A percentile compares a stretch with the other conserved stretches of the same genome.
Conservation (phyloP, 2,888 invertebrate species). For the Patella pellucida region DNA sequence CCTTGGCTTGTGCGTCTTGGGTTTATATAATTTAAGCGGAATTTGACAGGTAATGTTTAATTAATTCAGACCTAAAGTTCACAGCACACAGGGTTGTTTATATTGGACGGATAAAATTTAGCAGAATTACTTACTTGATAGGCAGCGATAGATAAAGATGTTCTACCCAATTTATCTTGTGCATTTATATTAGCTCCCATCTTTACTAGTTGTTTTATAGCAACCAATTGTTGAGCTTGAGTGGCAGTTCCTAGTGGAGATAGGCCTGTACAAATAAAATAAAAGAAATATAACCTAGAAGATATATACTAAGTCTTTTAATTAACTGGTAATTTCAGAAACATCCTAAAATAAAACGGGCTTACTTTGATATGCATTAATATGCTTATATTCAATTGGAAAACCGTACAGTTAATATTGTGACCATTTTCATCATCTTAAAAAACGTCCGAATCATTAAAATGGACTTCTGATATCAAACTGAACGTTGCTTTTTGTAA, state of each 20-base stretch:
- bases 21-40: too few species aligned
- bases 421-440: too few species aligned
- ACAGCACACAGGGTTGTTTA: too few species aligned
- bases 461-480: too few species aligned
- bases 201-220: slow-evolving; percentile 60
- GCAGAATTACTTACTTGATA: slow-evolving; percentile 53
- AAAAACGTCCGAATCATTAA: too few species aligned
- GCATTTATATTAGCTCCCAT: slow-evolving; percentile 65
- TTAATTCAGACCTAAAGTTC: too few species aligned
- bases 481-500: too few species aligned
- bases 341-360: too few species aligned
- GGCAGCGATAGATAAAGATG: slow-evolving; percentile 60
- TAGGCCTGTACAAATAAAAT: slow-evolving; percentile 41
- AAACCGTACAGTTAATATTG: neutral
- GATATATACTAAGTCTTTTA: neutral
- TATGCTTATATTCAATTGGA: neutral
- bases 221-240: slow-evolving; percentile 49
- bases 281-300: neutral
- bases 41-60: too few species aligned
- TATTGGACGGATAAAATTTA: too few species aligned
- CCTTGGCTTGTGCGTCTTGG: too few species aligned
- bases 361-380: neutral
- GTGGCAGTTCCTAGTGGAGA: slow-evolving; percentile 61
- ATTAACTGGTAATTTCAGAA: too few species aligned
- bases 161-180: slow-evolving; percentile 60